Base-by-base conservation (phyloP, 2,113 vertebrate genomes). In the Dipodomys merriami region DNA sequence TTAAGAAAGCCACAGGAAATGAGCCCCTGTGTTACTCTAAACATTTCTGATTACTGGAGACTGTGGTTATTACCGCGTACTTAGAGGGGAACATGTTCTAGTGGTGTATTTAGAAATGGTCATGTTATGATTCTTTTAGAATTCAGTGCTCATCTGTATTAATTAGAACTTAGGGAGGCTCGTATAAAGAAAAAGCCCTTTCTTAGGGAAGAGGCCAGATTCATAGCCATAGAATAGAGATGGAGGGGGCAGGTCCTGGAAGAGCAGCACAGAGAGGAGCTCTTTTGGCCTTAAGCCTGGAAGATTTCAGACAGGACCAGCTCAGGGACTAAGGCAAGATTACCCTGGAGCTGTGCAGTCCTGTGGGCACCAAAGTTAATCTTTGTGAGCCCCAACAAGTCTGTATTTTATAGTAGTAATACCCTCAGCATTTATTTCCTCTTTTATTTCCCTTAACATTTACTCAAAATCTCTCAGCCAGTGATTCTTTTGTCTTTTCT, bases 1-100 rank as follows among this genome's bases (percentile, higher is more conserved):
- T 78, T 62, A 89, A 44, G 83, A 62, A 89, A 86, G 53, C 53
- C 82, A 68, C 11, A 79, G 76, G 74, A 90, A 95, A 65, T 33
- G 62, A 80, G 22, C 27, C 53, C 39, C n/a, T 46, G 49, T 33
- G 60, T 76, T 89, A 69, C n/a, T 49, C 15, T 23, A 5, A n/a
- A 13, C 76, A 64, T 81, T 78, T 64, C 86, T 33, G 44, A 10
- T 46, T 74, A 53, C 83, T 82, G 64, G 93, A 44, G 44, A 23
- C 68, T 79, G 0, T n/a, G 15, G 65, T 60, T 92, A 44, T 76
- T 88, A 20, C 44, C 5, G 33, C 62, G 10, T 79, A 91, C 72
- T 64, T 73, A 72, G 44, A 57, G 53, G 53, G 57, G 86, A n/a
- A 13, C 10, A 7, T 22, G 53, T 69, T 82, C 30, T 71, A 22